These are phyloP conservation scores for Eledone cirrhosa DNA, from an alignment of 2,888 invertebrate species.

Conservation along the genomic window DNA sequence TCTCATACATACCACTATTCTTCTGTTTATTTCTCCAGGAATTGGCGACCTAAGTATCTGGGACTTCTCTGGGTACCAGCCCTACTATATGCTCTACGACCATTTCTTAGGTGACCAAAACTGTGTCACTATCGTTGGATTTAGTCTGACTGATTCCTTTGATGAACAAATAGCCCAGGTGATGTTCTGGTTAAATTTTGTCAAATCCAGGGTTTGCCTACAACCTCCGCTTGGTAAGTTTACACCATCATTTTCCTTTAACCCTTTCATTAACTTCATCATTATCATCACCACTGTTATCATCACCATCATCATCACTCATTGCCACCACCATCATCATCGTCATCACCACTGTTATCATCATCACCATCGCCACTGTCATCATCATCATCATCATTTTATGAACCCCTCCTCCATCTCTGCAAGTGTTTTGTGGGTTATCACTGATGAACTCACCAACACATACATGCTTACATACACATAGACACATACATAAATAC, in stretches of 20 bases:
- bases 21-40: conserved; percentile 57
- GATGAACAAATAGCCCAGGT: conserved; percentile 74
- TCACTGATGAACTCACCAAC: no score
- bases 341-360: no score
- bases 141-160: conserved; percentile 75
- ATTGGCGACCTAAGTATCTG: conserved; percentile 76
- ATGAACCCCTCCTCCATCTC: no score
- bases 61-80: conserved; percentile 82
- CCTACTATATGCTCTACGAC: conserved; percentile 76
- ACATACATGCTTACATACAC: no score
- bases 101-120: conserved; percentile 76
- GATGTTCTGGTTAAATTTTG: conserved; percentile 80
- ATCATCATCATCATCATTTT: no score
- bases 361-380: no score
- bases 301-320: no score
- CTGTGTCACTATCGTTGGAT: conserved; percentile 75
- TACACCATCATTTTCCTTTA: neutral
- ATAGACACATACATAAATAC: no score
- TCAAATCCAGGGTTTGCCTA: conserved; percentile 75
- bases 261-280: neutral
- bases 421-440: no score
- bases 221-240: conserved; percentile 67
- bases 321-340: no score
- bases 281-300: no score
- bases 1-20: neutral